Conservation (phyloP, 1,140 invertebrate species). For the Drosophila triauraria region DNA sequence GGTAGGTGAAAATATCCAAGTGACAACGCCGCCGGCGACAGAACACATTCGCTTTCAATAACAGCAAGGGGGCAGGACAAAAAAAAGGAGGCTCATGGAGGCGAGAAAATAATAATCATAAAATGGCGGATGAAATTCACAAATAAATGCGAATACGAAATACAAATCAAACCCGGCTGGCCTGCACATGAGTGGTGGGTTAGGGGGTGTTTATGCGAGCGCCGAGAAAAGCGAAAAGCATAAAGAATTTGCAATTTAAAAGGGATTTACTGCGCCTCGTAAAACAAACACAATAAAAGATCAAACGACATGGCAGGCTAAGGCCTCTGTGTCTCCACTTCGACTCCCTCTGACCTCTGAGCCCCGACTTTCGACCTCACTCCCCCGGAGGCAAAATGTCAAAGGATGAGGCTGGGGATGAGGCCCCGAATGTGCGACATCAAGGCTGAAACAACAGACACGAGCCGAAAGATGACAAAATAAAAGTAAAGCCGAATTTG, state of each 20-base stretch:
- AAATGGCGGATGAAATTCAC: constrained; percentile 59
- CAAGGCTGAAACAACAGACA: constrained; percentile 45
- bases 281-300: constrained; percentile 84
- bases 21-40: constrained; percentile 37
- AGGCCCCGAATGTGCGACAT: constrained; percentile 23
- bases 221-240: constrained; percentile 67
- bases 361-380: constrained; percentile 2
- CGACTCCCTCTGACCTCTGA: constrained; percentile 7
- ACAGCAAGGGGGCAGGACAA: neutral
- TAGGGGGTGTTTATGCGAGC: constrained; percentile 39
- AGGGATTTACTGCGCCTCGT: constrained; percentile 80
- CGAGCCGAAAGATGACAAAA: constrained; percentile 69
- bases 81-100: constrained; percentile 3
- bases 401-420: constrained; percentile 60
- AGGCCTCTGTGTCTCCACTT: constrained; percentile 40
- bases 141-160: constrained; percentile 64
- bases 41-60: constrained; percentile 65
- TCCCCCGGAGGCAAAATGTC: constrained; percentile 60
- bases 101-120: constrained; percentile 61
- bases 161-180: constrained; percentile 44
- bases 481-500: constrained; percentile 78
- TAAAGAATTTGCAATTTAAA: constrained; percentile 84
- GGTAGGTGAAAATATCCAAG: constrained; percentile 55
- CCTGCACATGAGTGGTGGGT: constrained; percentile 31
- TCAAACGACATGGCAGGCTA: constrained; percentile 78